phyloP scores from a whole-genome alignment of 2,113 vertebrate species.

The Muntiacus reevesi region DNA sequence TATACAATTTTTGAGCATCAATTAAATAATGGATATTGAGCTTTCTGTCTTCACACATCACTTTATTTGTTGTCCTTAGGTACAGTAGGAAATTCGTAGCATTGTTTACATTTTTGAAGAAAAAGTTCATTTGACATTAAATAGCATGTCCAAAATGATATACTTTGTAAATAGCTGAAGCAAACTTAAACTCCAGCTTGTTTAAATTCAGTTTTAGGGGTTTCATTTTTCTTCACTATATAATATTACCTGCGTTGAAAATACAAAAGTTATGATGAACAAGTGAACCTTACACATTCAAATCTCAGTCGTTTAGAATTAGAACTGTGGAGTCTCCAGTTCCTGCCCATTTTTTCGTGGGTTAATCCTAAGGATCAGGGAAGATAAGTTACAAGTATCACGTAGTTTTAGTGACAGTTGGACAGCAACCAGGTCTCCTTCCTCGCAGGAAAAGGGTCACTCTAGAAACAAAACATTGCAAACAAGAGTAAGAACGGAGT shows the following conservation, averaged over 20 bases:
- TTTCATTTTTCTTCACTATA: neutral
- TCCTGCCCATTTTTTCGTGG: neutral
- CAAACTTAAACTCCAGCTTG: neutral
- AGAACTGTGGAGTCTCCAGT: neutral
- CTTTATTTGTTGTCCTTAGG: neutral
- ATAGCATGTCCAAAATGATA: neutral
- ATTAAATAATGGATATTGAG: neutral
- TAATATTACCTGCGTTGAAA: neutral
- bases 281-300: neutral
- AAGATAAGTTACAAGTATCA: neutral
- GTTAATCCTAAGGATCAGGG: neutral
- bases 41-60: neutral
- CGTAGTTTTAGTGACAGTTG: neutral
- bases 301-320: neutral
- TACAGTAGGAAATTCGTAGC: neutral
- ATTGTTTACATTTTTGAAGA: neutral
- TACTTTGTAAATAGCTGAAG: neutral
- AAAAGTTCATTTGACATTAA: neutral
- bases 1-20: neutral
- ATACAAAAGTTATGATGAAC: neutral
- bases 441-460: neutral
- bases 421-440: neutral
- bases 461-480: neutral
- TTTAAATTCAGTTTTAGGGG: neutral
- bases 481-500: neutral